phyloP scores from a whole-genome alignment of 2,888 invertebrate genomes.

The Heliothis peltigera region DNA sequence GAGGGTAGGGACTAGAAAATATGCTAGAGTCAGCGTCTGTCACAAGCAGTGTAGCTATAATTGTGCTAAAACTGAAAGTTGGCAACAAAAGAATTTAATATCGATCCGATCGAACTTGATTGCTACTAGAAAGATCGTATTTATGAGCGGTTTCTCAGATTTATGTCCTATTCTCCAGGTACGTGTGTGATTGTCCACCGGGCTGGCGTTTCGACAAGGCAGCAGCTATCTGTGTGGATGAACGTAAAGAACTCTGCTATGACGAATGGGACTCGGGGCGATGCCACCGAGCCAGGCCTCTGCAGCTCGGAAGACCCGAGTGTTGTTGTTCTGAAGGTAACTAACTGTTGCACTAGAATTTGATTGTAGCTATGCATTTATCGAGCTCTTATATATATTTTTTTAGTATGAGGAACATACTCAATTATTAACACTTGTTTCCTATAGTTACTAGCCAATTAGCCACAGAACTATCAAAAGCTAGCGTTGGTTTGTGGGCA shows the following conservation, averaged over 20 bases:
- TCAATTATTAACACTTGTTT: too few relatives aligned
- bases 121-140: too few relatives aligned
- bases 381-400: neutral
- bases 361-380: neutral
- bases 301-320: slow-evolving; percentile 80
- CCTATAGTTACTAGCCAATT: too few relatives aligned
- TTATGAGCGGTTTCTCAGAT: neutral
- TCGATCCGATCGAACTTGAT: too few relatives aligned
- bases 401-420: too few relatives aligned
- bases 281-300: slow-evolving; percentile 81
- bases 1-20: neutral
- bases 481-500: too few relatives aligned
- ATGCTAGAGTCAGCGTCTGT: too few relatives aligned
- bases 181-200: slow-evolving; percentile 94
- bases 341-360: neutral
- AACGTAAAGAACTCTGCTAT: slow-evolving; percentile 93
- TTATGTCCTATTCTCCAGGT: slow-evolving; percentile 72
- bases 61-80: too few relatives aligned
- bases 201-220: slow-evolving; percentile 92
- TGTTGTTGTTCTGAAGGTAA: slow-evolving; percentile 86
- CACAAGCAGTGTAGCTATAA: too few relatives aligned
- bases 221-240: slow-evolving; percentile 93
- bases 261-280: slow-evolving; percentile 87
- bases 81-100: too few relatives aligned
- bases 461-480: too few relatives aligned